Base-by-base conservation (phyloP, 2,888 invertebrate species). In the Hirtodrosophila cameraria region DNA sequence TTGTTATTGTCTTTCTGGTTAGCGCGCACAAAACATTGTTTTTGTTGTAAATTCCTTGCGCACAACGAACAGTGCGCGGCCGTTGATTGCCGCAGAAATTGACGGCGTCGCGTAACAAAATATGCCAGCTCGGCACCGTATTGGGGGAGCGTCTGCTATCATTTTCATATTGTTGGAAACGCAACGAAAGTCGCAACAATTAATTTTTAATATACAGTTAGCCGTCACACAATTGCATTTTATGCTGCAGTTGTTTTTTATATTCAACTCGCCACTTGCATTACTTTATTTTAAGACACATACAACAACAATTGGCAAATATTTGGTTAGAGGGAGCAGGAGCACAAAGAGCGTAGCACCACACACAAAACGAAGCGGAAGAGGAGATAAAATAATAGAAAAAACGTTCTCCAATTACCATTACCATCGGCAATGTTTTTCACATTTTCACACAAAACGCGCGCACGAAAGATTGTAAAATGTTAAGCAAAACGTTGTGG, bases 321-420 rank as follows among this genome's bases (percentile, higher is more conserved):
- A 70, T 41, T 57, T 50, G 46, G 38, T 48, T 55, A 62, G 53
- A 62, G 64, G 45, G 77, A 77, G 77, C 49, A 64, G 71, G 50
- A 65, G 64, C 62, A 75, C 78, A 74, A 84, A 87, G 74, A 75
- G 68, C 54, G 73, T 67, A 74, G 63, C 77, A 73, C 62, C 57
- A 75, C 39, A 75, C 39, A 78, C 61, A 70, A 86, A 82, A 85
- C 73, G 78, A 81, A 80, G 85, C 86, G 86, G 83, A 82, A 85
- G 80, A 79, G 75, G 84, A 81, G 81, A 85, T 77, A 87, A 87
- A 82, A 82, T 86, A 86, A 72, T 72, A 77, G 73, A 80, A 87
- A 88, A 84, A 86, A 76, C 84, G 86, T 88, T 88, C 89, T 86
- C 84, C 88, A 89, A 88, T 89, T 88, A 89, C 80, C 83, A 86